These are phyloP conservation scores for Spodoptera frugiperda DNA, from an alignment of 1,140 invertebrate species.

Conservation along the genomic window DNA sequence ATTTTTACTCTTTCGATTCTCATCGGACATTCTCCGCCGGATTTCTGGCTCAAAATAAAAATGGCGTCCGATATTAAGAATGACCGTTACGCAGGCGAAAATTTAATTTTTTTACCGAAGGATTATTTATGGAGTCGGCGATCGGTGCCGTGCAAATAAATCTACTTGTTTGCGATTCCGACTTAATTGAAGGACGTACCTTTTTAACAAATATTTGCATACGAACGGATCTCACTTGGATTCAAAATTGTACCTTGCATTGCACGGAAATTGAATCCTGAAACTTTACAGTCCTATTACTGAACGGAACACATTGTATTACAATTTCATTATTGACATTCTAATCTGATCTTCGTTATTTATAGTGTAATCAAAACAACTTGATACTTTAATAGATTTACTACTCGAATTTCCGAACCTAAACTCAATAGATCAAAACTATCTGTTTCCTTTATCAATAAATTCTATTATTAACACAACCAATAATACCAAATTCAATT, in stretches of 20 bases:
- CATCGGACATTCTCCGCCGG: constrained; percentile 10
- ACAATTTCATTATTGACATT: too few species aligned
- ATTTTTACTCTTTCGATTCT: constrained; percentile 5
- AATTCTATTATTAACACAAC: constrained; percentile 18
- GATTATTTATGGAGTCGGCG: constrained; percentile 67
- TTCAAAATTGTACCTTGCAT: too few species aligned
- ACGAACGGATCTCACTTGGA: too few species aligned
- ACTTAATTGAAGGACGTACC: constrained; percentile 17
- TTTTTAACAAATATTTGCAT: constrained; percentile 6
- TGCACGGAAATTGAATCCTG: too few species aligned
- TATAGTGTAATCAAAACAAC: neutral
- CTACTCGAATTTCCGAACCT: constrained; percentile 1
- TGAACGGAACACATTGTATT: too few species aligned
- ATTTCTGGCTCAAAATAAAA: constrained; percentile 45
- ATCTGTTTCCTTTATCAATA: constrained; percentile 18
- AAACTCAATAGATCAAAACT: neutral
- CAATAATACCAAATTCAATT: constrained; percentile 34
- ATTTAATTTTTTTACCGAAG: constrained; percentile 66
- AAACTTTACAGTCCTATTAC: too few species aligned
- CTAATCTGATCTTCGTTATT: neutral
- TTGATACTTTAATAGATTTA: constrained; percentile 13
- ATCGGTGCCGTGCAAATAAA: constrained; percentile 56
- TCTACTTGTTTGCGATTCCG: constrained; percentile 55
- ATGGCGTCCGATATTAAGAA: constrained; percentile 54
- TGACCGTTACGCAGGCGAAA: constrained; percentile 58